Base-by-base conservation (phyloP, 2,113 vertebrate species). In the Dinomys branickii region DNA sequence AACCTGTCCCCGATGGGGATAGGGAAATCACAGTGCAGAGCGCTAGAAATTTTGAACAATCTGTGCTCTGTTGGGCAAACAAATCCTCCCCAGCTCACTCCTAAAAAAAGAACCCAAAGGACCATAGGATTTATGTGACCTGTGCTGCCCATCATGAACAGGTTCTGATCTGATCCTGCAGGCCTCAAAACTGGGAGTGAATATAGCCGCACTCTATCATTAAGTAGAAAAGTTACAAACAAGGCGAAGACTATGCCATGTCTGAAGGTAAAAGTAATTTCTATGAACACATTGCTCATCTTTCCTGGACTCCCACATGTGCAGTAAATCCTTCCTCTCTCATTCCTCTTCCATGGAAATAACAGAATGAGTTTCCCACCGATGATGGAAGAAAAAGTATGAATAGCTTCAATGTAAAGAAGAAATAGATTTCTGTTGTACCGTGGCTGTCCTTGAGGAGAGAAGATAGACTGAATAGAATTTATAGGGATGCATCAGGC, bases 161-260 rank as follows among this genome's bases (percentile, higher is more conserved):
- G 6, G 20, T 20, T 90, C 7, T 44, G 81, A 41, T 56, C 69
- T 81, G 24, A 59, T 65, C 50, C 1, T 61, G 11, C 7, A 67
- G 77, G 13, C 61, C 38, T 19, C 54, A 85, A 82, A 78, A 9
- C 35, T 47, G 30, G 88, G 2, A 35, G 3, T 54, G n/a, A 71
- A 58, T 30, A 77, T 17, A 63, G 35, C 59, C 85, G 14, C n/a
- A 14, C 44, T 90, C 16, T 26, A 38, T 73, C 30, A 54, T 71
- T 47, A 93, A 94, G 19, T 47, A 84, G 11, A 75, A 80, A 54
- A 84, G 52, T 81, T 67, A 90, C 54, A 85, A 90, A 83, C 20
- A 67, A 84, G 14, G 20, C 24, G 33, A 93, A 67, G 38, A 67
- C 33, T 78, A 85, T n/a, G 3, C 44, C 35, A 77, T 38, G 67